Base-by-base conservation (phyloP, 1,140 invertebrate genomes). In the Drosophila teissieri region DNA sequence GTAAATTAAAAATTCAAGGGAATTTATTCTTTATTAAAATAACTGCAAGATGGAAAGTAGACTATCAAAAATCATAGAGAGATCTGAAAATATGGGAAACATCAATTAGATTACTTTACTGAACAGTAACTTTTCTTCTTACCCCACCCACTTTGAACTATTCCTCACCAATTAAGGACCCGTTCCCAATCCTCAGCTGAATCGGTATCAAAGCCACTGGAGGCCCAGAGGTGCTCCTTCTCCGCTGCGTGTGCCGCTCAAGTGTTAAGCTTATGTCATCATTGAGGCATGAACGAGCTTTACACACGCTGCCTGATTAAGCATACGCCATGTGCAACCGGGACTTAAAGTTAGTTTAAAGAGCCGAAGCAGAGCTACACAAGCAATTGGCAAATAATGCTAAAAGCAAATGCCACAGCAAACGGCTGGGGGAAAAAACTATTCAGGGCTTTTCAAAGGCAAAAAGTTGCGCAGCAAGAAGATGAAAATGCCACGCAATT, bases 391-490 rank as follows among this genome's bases (percentile, higher is more conserved):
- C 24, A 54, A 67, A 51, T 80, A 86, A 85, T 75, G 65, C 56
- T 88, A 88, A 88, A 88, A 88, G 83, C 83, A 88, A 88, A 88
- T 89, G 64, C 83, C 83, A 82, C 83, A 88, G 55, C 73, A 65
- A 64, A 67, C 53, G 76, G 67, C 57, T n/a, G 48, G 48, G 48
- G 62, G 48, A 31, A 62, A 68, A 63, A 88, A 79, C 79, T 83
- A 77, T 88, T 68, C 70, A 81, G 78, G 60, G 82, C 67, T 78
- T 86, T 51, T 68, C 65, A 89, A 89, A 89, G 84, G 60, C 84
- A 56, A 73, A 86, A 83, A 88, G 48, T 85, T 85, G 39, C 8
- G n/a, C 39, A 19, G 45, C 48, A 78, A 85, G 77, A 77, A 78
- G 67, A 61, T 62, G 51, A 40, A 65, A 75, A 75, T 75, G 73